A percentile compares a stretch with the other conserved stretches of the same genome.
Evolutionary conservation across 2,797 vertebrate genomes (phyloP).

Genomic region (Emydoidea blandingii): DNA sequence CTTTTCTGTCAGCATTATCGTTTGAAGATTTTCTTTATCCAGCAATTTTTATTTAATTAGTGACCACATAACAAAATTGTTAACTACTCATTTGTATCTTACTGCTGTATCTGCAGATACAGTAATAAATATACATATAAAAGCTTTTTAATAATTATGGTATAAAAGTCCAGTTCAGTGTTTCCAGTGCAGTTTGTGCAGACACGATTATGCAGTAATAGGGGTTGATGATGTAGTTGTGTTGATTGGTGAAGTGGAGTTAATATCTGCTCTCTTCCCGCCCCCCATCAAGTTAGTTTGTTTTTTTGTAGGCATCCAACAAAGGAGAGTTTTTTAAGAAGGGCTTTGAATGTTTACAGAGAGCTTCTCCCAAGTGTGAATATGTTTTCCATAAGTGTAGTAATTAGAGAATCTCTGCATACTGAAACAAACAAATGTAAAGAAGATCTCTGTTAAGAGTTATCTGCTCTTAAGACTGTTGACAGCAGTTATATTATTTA

Average conservation of each 20-base stretch:
- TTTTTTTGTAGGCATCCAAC: neutral
- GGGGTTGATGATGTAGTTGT: neutral
- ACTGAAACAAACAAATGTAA: neutral
- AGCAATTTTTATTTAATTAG: neutral
- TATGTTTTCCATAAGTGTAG: neutral
- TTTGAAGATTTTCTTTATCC: accelerated
- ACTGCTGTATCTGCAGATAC: slow-evolving; percentile 14
- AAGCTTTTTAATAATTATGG: too few relatives aligned
- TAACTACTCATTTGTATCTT: neutral
- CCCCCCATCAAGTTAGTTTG: too few relatives aligned
- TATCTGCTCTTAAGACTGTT: neutral
- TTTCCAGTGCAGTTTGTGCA: slow-evolving; percentile 57
- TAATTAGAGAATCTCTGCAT: neutral
- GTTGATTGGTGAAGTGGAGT: neutral
- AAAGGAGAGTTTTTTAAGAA: neutral
- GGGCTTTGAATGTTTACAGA: neutral
- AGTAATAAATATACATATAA: neutral
- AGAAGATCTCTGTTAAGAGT: neutral
- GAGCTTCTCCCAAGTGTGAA: neutral
- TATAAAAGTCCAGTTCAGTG: neutral
- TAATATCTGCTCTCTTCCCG: neutral
- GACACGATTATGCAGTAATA: slow-evolving; percentile 32
- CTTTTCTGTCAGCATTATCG: neutral
- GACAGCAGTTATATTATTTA: neutral
- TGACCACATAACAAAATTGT: neutral